Conservation (phyloP, 2,797 vertebrate species). For the Scomberomorus guttatus region DNA sequence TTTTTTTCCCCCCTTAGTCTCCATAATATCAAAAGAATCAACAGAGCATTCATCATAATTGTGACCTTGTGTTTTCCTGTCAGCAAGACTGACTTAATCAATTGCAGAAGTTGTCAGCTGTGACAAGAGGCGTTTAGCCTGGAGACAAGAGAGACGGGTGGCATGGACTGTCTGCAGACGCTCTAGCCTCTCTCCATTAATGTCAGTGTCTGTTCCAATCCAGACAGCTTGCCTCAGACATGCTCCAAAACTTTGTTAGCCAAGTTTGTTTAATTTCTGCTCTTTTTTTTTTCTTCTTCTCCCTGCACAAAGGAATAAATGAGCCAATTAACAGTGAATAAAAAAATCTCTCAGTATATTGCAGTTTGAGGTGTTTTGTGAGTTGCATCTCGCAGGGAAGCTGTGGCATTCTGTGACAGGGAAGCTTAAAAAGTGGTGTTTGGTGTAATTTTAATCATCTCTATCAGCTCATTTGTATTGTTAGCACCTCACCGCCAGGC, state of each 20-base stretch:
- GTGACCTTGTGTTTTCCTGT: conserved; percentile 78
- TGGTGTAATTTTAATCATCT: conserved; percentile 72
- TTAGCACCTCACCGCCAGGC: conserved; percentile 66
- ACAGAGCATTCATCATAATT: conserved; percentile 79
- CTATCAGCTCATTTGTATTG: conserved; percentile 63
- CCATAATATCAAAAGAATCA: conserved; percentile 63
- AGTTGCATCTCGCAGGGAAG: conserved; percentile 57
- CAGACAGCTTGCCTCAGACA: conserved; percentile 56
- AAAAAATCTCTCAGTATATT: conserved; percentile 61
- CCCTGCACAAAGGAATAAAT: conserved; percentile 65
- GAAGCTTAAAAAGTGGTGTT: conserved; percentile 64
- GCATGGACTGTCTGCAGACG: conserved; percentile 69
- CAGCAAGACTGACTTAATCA: conserved; percentile 81
- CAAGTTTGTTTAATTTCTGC: conserved; percentile 65
- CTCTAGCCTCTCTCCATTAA: conserved; percentile 69
- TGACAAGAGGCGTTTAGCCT: conserved; percentile 80
- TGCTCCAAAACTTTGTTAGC: conserved; percentile 73
- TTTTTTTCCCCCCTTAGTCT: background rate
- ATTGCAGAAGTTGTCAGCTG: conserved; percentile 78
- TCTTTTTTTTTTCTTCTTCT: conserved; percentile 18
- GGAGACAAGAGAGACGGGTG: conserved; percentile 68
- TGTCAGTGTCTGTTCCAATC: conserved; percentile 69
- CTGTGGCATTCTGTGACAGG: conserved; percentile 62
- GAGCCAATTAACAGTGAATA: conserved; percentile 77
- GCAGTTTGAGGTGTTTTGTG: conserved; percentile 64